Base-by-base conservation (phyloP, 2,797 vertebrate genomes). In the Smutsia gigantea region DNA sequence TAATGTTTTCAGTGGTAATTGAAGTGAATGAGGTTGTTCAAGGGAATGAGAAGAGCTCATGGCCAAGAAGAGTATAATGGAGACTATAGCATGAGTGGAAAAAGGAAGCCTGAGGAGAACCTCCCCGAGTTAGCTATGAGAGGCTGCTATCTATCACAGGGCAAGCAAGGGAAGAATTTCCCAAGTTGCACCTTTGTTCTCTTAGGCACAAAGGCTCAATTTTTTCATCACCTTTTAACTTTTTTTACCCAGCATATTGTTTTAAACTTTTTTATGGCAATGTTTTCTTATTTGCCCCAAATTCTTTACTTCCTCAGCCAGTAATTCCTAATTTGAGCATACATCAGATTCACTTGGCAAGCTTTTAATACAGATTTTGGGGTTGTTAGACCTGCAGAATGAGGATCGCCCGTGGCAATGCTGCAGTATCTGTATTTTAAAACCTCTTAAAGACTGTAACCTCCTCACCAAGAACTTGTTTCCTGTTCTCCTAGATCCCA, bases 231-330 rank as follows among this genome's bases (percentile, higher is more conserved):
- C 27, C 4, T 71, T 83, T 49, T 78, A 63, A 61, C 53, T 83
- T 94, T 91, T 87, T 87, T 75, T 72, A 78, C 79, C 57, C 37
- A 64, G 25, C 15, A 83, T 27, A 72, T 84, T 95, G 46, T 90
- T 90, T 34, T 64, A 79, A 87, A 51, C n/a, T 79, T 91, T 77
- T 57, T 18, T 34, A 15, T 81, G n/a, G 29, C 88, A 55, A 64
- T 71, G 25, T n/a, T 90, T 87, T 68, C 49, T 18, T 87, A 1
- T 93, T 87, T 87, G 37, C n/a, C 10, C 15, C 59, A 84, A 84
- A 23, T 25, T 83, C 34, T 95, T 84, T 74, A 87, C 69, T 87
- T 49, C 37, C 61, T 75, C 75, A 87, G 49, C n/a, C 17, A 49
- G 14, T 77, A 34, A 93, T 68, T 68, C 59, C 39, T 37, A 85